Conservation (phyloP, 2,888 invertebrate genomes). For the Leptarthrus brevirostris region DNA sequence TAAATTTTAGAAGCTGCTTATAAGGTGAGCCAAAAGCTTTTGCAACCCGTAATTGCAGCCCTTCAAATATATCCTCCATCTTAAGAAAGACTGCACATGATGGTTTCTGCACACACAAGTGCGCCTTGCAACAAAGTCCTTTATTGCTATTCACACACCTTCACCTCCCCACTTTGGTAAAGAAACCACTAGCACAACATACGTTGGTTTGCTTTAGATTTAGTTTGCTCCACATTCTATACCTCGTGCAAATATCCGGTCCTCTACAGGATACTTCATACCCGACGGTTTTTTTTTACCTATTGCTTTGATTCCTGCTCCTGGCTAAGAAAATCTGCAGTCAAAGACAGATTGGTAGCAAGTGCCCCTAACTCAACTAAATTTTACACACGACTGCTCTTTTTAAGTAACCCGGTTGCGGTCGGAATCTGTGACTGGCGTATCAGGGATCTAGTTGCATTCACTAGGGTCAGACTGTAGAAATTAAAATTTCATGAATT, state of each 20-base stretch:
- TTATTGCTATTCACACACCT: constrained; percentile 12
- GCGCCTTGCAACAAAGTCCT: constrained; percentile 32
- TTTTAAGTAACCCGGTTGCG: constrained; percentile 7
- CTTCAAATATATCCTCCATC: constrained; percentile 40
- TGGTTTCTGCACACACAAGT: constrained; percentile 18
- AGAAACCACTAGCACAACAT: neutral
- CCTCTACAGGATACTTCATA: neutral
- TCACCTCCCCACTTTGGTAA: neutral
- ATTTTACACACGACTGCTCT: constrained; percentile 24
- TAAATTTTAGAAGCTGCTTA: constrained; percentile 37
- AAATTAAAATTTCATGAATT: constrained; percentile 18
- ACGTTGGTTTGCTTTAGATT: neutral
- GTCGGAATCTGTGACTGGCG: neutral
- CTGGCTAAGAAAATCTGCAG: constrained; percentile 1
- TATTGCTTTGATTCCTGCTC: neutral
- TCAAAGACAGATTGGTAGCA: constrained; percentile 33
- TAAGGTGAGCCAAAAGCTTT: constrained; percentile 48
- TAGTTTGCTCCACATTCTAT: neutral
- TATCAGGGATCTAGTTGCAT: neutral
- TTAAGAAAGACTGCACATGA: constrained; percentile 31
- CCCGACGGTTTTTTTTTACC: constrained; percentile 16
- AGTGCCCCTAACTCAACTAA: constrained; percentile 27
- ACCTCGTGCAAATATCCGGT: constrained; percentile 11
- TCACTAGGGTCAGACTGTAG: neutral
- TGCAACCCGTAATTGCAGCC: constrained; percentile 45